Evolutionary conservation across 92 coral and sea anemone species (phyloP).

Genomic region (Porites evermanni): DNA sequence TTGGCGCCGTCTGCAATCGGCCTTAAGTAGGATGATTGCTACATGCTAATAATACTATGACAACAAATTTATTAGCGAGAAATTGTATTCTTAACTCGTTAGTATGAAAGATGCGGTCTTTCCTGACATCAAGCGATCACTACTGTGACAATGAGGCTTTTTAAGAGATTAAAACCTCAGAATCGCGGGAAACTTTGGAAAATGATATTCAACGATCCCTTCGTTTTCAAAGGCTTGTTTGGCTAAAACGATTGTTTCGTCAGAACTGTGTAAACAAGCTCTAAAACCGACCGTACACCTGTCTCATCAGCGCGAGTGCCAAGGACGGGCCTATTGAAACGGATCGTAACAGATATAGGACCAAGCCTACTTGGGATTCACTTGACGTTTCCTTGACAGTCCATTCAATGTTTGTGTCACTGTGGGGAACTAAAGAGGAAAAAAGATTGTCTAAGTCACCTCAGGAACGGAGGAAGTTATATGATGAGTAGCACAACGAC

Average conservation of each 20-base stretch:
- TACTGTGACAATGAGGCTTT: background rate
- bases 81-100: no score
- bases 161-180: background rate
- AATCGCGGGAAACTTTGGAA: no score
- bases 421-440: background rate
- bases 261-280: slow-evolving; percentile 6
- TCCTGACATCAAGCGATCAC: no score
- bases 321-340: background rate
- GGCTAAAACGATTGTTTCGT: background rate
- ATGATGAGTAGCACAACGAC: background rate
- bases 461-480: background rate
- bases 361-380: no score
- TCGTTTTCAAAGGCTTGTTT: background rate
- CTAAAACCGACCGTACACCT: background rate
- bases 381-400: background rate
- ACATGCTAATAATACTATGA: no score
- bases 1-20: no score
- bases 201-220: background rate
- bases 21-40: no score
- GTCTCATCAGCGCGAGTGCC: background rate
- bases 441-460: no score
- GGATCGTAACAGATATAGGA: background rate
- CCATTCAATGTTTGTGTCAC: background rate
- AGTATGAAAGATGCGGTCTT: no score
- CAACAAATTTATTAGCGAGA: no score